These are phyloP conservation scores for Hiodon alosoides DNA, from an alignment of 2,113 vertebrate genomes.

Conservation along the genomic window DNA sequence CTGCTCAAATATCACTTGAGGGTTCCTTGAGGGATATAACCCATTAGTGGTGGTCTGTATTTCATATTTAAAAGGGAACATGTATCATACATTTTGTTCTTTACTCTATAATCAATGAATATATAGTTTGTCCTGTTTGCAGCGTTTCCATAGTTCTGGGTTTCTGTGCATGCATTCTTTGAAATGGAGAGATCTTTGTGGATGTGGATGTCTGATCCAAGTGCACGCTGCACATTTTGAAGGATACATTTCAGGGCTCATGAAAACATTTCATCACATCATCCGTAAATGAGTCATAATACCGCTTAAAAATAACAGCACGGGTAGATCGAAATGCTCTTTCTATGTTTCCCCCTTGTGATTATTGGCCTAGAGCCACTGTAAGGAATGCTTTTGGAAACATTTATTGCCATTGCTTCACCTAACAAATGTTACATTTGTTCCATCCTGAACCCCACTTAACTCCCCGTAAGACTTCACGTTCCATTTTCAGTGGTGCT, in stretches of 20 bases:
- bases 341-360: background rate
- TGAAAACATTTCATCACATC: constrained; percentile 1
- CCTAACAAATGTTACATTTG: constrained; percentile 2
- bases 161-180: too few species aligned
- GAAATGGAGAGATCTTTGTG: background rate
- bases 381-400: constrained; percentile 13
- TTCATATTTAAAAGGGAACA: too few species aligned
- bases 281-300: background rate
- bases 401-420: background rate
- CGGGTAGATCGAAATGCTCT: background rate
- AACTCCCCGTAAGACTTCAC: background rate
- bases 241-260: background rate
- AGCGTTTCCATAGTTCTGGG: too few species aligned
- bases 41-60: too few species aligned
- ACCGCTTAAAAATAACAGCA: background rate
- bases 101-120: too few species aligned
- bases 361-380: constrained; percentile 13
- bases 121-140: too few species aligned
- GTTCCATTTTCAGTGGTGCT: background rate
- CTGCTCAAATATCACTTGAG: too few species aligned
- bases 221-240: background rate
- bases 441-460: background rate
- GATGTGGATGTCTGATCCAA: background rate
- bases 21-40: too few species aligned
- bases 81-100: too few species aligned